Percentiles rank a stretch among this genome's conserved stretches.
Conservation (phyloP, 1,140 invertebrate genomes). For the Colletes gigas region DNA sequence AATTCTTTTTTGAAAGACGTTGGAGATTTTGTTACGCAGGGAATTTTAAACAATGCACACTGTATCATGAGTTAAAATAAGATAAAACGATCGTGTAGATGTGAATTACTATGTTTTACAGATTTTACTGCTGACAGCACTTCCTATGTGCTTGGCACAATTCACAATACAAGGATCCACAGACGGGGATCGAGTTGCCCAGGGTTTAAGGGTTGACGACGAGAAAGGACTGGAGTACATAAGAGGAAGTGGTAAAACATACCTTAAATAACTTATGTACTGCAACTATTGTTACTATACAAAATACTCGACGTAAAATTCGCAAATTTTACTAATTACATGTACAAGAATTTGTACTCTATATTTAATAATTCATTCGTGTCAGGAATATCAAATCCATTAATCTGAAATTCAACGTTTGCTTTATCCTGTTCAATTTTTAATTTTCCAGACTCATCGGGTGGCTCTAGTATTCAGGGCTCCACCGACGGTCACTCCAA, state of each 20-base stretch:
- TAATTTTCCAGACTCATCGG: constrained; percentile 66
- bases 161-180: constrained; percentile 78
- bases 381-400: too few species aligned
- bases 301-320: too few species aligned
- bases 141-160: constrained; percentile 75
- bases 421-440: not conserved
- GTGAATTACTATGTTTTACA: constrained; percentile 42
- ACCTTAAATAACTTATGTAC: constrained; percentile 19
- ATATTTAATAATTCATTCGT: too few species aligned
- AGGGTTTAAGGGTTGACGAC: constrained; percentile 75
- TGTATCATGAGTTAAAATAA: too few species aligned
- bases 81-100: not conserved
- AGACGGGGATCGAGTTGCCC: constrained; percentile 77
- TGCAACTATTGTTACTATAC: too few species aligned
- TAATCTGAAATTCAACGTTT: not conserved
- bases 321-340: too few species aligned
- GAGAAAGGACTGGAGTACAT: constrained; percentile 77
- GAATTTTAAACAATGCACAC: too few species aligned
- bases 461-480: constrained; percentile 71
- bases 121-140: constrained; percentile 69
- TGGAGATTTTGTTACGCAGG: too few species aligned
- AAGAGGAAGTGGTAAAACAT: constrained; percentile 73
- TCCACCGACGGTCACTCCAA: constrained; percentile 73
- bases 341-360: too few species aligned
- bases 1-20: too few species aligned